Base-by-base conservation (phyloP, 2,888 invertebrate genomes). In the Heliconius ismenius region DNA sequence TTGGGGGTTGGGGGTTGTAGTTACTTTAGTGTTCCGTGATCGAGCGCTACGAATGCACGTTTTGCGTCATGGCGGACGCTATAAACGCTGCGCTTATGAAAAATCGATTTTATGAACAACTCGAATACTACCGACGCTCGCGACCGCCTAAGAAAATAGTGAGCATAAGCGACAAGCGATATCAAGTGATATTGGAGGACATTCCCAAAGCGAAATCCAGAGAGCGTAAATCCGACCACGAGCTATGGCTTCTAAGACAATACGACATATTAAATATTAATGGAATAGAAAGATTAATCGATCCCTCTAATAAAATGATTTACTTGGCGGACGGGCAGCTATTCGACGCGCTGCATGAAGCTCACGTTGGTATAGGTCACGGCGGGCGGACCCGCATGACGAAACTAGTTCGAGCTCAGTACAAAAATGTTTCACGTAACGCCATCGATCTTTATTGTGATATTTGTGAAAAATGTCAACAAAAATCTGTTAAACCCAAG, bases 91-190 rank as follows among this genome's bases (percentile, higher is more conserved):
- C 60, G 73, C 73, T 73, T 62, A 73, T 73, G 73, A 73, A 73
- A 73, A 73, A 73, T 73, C 73, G 73, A 73, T 73, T 73, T 63
- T 73, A 73, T 39, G 73, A 73, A 43, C 73, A 43, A 73, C 73
- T 73, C 73, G 73, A 73, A 39, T 4, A 43, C n/a, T 63, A 63
- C 39, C 62, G 73, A 63, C 73, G 73, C 26, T 62, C 73, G 26
- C 60, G 62, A 11, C 73, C 73, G 73, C 62, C 73, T 21, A 73
- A 39, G 21, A 18, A 7, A 7, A 24, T 26, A 63, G 39, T 39
- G 62, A 73, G 39, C 28, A 62, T 73, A 73, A 73, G 63, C 73
- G 73, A 73, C 32, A 11, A 43, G 62, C 73, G 73, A 39, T 73
- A 73, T 39, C 36, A 28, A 39, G 26, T 63, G 39, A 73, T 63